A percentile compares a stretch with the other conserved stretches of the same genome.
These are phyloP conservation scores for Strigamia transsilvanica DNA, from an alignment of 2,888 invertebrate genomes.

Conservation along the genomic window DNA sequence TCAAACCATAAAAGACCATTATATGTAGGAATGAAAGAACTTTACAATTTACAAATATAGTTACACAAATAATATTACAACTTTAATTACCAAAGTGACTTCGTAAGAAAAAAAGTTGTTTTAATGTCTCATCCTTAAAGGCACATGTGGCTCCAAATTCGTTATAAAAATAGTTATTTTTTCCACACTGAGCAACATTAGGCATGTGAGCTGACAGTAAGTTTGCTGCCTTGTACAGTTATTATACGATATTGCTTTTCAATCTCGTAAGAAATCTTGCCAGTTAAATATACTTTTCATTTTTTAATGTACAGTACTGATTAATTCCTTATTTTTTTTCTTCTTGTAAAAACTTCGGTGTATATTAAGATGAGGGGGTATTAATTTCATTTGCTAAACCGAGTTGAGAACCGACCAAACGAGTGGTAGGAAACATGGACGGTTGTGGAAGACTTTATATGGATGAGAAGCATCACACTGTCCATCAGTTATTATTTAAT, in stretches of 20 bases:
- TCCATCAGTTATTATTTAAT: neutral
- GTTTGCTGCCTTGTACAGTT: neutral
- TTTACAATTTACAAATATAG: slow-evolving; percentile 43
- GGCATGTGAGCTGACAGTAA: slow-evolving; percentile 19
- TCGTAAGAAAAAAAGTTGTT: neutral
- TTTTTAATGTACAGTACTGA: neutral
- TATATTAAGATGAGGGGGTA: neutral
- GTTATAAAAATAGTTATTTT: slow-evolving; percentile 13
- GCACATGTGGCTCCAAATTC: slow-evolving; percentile 32
- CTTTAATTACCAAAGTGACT: slow-evolving; percentile 23
- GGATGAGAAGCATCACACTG: slow-evolving; percentile 21
- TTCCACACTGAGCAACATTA: slow-evolving; percentile 22
- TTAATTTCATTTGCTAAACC: neutral
- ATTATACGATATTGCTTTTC: neutral
- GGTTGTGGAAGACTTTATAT: slow-evolving; percentile 22
- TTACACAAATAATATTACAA: slow-evolving; percentile 48
- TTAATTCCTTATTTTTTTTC: neutral
- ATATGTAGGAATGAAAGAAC: slow-evolving; percentile 35
- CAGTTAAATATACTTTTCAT: neutral
- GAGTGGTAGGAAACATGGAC: slow-evolving; percentile 17
- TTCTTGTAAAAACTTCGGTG: too few relatives aligned
- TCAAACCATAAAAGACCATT: slow-evolving; percentile 33
- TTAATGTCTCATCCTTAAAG: slow-evolving; percentile 44
- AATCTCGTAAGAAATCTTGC: neutral
- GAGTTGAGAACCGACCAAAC: slow-evolving; percentile 24